These are phyloP conservation scores for Cynocephalus volans DNA, from an alignment of 2,113 vertebrate genomes.

Conservation along the genomic window DNA sequence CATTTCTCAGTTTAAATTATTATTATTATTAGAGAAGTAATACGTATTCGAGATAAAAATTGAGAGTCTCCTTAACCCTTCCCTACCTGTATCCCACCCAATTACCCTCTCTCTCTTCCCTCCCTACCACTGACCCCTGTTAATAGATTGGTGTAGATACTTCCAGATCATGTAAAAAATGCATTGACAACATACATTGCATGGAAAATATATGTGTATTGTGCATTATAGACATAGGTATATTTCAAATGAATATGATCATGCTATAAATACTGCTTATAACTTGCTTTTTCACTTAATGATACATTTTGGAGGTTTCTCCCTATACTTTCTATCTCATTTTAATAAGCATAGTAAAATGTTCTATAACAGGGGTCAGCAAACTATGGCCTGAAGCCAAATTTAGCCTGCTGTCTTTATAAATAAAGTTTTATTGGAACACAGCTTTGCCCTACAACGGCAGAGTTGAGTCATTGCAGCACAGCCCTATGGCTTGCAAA, in stretches of 20 bases:
- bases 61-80: background rate
- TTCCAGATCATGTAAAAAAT: background rate
- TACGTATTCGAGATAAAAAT: background rate
- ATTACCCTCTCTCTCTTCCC: background rate
- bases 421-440: conserved; percentile 31
- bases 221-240: background rate
- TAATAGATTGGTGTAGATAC: too few relatives aligned
- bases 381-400: background rate
- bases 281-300: background rate
- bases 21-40: conserved; percentile 9
- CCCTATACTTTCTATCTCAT: background rate
- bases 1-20: background rate
- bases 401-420: background rate
- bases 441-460: background rate
- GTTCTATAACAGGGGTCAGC: background rate
- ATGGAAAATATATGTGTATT: background rate
- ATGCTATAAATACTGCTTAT: background rate
- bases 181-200: background rate
- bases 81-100: background rate
- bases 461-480: background rate
- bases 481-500: background rate
- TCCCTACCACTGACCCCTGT: background rate
- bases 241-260: background rate
- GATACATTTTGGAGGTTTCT: background rate
- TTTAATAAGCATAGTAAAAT: background rate